phyloP scores from a whole-genome alignment of 2,888 invertebrate genomes.

The Strigamia transsilvanica region DNA sequence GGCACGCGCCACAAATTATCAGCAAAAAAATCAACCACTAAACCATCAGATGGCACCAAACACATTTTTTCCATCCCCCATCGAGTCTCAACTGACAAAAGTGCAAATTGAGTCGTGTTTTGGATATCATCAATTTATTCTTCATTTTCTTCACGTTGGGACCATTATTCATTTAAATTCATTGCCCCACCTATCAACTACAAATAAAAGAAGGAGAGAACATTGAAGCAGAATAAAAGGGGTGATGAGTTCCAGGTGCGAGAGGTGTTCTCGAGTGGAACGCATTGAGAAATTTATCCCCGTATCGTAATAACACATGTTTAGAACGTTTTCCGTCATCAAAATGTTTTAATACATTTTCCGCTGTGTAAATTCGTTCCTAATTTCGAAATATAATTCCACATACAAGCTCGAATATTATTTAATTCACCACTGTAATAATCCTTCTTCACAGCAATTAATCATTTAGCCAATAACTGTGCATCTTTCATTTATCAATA shows the following conservation, averaged over 20 bases:
- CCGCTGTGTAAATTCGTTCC: neutral
- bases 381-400: neutral
- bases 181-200: neutral
- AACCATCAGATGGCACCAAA: slow-evolving; percentile 6
- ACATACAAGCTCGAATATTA: neutral
- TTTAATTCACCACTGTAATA: neutral
- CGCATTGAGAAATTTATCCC: slow-evolving; percentile 1
- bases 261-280: slow-evolving; percentile 14
- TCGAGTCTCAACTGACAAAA: neutral
- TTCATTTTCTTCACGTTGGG: neutral
- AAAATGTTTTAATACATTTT: neutral
- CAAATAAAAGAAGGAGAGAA: neutral
- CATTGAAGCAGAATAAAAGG: neutral
- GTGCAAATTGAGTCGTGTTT: neutral
- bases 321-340: slow-evolving; percentile 3
- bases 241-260: slow-evolving; percentile 43
- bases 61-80: neutral
- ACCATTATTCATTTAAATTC: neutral
- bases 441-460: neutral
- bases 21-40: slow-evolving; percentile 43
- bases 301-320: slow-evolving; percentile 20
- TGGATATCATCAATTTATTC: neutral
- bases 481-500: neutral
- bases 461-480: slow-evolving; percentile 4
- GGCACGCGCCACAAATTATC: slow-evolving; percentile 41